Evolutionary conservation across 2,113 vertebrate genomes (phyloP), one percentile per base, ranked within the genome.

Genomic region (Myrmecophaga tridactyla): DNA sequence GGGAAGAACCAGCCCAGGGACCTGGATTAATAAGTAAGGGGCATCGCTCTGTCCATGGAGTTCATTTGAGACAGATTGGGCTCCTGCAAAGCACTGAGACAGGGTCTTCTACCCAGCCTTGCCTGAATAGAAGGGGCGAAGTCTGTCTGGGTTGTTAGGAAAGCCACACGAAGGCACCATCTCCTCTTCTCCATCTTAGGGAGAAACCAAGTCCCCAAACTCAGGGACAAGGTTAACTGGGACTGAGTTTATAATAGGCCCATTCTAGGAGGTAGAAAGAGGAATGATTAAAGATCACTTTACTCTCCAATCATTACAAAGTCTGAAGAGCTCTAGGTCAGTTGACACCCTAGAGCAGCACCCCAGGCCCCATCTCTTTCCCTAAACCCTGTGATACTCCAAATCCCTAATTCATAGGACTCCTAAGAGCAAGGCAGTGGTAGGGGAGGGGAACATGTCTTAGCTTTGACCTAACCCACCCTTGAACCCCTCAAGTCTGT

Each of bases 171-270:
- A 93, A 97, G 60, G 70, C 86, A 97, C 34, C 80, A 8, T 94
- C 34, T 93, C 76, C 51, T 65, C 70, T 39, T n/a, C n/a, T 29
- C 73, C 34, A 84, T 43, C 63, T 18, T 82, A 51, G 43, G 36
- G 86, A 95, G 78, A 95, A 96, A 89, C 11, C 81, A 43, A 91
- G 83, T 97, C 81, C 76, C 90, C 82, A 51, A 95, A 94, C 20
- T 88, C 31, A 95, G 81, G n/a, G 51, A 92, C 46, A 93, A 95
- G 65, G 76, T 11, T 72, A 86, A 95, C 7, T 85, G 72, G 63
- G 53, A 73, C n/a, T 73, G 73, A 85, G 34, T 94, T 95, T 94
- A 2, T 87, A 96, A 93, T 60, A 93, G 84, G 12, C 36, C 46
- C 70, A 77, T 92, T 84, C 41, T 89, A 53, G 89, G 87, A 96